Conservation (phyloP, 1,140 invertebrate species). For the Aphaenogaster rudis region DNA sequence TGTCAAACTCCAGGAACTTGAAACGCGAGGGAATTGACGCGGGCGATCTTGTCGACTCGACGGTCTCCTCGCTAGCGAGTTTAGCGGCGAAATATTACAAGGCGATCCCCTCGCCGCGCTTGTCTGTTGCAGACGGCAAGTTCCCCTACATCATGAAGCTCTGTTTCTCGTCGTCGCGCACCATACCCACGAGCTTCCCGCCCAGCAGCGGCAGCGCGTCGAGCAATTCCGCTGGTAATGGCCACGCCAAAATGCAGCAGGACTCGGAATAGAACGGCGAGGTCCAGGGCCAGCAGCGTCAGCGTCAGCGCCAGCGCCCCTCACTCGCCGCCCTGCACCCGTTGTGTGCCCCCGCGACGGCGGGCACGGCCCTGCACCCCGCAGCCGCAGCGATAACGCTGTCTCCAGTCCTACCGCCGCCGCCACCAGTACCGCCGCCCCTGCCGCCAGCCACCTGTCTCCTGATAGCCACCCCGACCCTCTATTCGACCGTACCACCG, state of each 20-base stretch:
- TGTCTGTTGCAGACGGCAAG: constrained; percentile 92
- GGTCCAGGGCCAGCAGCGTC: constrained; percentile 85
- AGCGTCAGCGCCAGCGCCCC: constrained; percentile 83
- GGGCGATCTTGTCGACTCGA: neutral
- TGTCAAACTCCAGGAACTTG: neutral
- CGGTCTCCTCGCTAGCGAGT: constrained; percentile 9
- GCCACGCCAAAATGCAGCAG: constrained; percentile 86
- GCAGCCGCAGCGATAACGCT: constrained; percentile 84
- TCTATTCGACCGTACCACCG: constrained; percentile 83
- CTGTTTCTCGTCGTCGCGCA: constrained; percentile 96
- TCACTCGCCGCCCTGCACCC: constrained; percentile 84
- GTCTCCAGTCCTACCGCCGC: constrained; percentile 84
- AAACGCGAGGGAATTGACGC: neutral
- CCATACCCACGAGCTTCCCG: constrained; percentile 89
- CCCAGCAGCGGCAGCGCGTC: constrained; percentile 81
- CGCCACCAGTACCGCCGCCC: constrained; percentile 79
- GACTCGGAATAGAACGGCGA: constrained; percentile 87
- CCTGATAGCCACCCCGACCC: constrained; percentile 83
- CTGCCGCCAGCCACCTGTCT: constrained; percentile 83
- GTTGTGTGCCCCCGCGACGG: constrained; percentile 81
- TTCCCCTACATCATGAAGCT: constrained; percentile 99
- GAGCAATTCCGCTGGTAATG: constrained; percentile 85
- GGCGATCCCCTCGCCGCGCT: neutral
- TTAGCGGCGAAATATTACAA: constrained; percentile 40
- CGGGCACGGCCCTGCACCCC: constrained; percentile 83